Evolutionary conservation across 2,797 vertebrate genomes (phyloP), one percentile per base, ranked within the genome.

Genomic region (Discoglossus pictus): DNA sequence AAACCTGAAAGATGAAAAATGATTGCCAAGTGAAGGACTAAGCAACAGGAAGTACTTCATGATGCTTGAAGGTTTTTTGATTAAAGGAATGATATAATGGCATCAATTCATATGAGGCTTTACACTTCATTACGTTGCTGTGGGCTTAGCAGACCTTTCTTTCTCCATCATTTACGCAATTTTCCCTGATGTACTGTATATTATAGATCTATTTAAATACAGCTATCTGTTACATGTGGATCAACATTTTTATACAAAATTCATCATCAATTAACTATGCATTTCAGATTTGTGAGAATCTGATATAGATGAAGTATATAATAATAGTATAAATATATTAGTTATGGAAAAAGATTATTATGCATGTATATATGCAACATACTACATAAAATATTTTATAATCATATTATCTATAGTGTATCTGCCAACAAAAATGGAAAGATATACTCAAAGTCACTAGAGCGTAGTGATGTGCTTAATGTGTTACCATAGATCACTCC

Each of bases 41-140:
- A 59, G 23, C 42, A 21, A 43, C 36, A 51, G 46, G 54, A 67
- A 60, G 35, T 47, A 60, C 24, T 34, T 51, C 55, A 68, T 60
- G 46, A 52, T 68, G 54, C 64, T 60, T 60, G 25, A 60, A 60
- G 27, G 51, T 60, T 52, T 58, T 58, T 43, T 68, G 46, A 68
- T 68, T 68, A 60, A 68, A 43, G n/a, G 38, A 17, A 52, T 68
- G 27, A 60, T 68, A 38, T 68, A 60, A 52, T 43, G 55, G 21
- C 18, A 59, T 67, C 35, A 53, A 68, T 68, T 68, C 38, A 51
- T 60, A 52, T 59, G 31, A 68, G 15, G 27, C 36, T 68, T 51
- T 60, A 60, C 47, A 44, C 65, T 52, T 68, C 55, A 68, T 60
- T 68, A 60, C 39, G 16, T 52, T 59, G 23, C 43, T 39, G 21